Base-by-base conservation (phyloP, 2,113 vertebrate genomes). In the Poecilia latipinna region DNA sequence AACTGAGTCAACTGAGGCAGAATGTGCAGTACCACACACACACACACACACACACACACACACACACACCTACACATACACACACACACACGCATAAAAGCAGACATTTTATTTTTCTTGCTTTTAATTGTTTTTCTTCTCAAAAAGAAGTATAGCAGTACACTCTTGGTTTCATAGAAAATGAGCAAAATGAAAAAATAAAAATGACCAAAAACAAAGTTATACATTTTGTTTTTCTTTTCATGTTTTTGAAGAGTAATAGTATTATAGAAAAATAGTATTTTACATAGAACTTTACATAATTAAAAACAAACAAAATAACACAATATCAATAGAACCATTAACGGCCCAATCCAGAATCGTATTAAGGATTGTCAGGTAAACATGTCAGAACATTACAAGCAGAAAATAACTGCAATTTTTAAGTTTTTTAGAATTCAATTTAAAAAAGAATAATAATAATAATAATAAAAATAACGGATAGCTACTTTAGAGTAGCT, bases 191-290 rank as follows among this genome's bases (percentile, higher is more conserved):
- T 54, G 61, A 74, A 37, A 29, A 79, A 26, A 77, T 65, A 67
- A 64, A 48, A 82, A 75, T 31, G 76, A 86, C 86, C 65, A 86
- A 67, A 67, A 61, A 77, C 72, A 84, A 84, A 88, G 65, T 82
- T 69, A 82, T 82, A 89, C 78, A 71, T 78, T 88, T 89, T 77
- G 72, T 75, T 88, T 82, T 95, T 91, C 91, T 94, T 93, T 93
- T 92, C 70, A 60, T 51, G 61, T 83, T 81, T 67, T 22, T 74
- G 86, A 86, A 90, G 86, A 90, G 83, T 94, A 95, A 92, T 83
- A 78, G 79, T 64, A 26, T 91, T 79, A 94, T 99, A 98, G 86
- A 98, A 99, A 99, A 99, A 99, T 98, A 98, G 94, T 96, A 96
- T 97, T 76, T 91, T 86, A 97, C 96, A 97, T 94, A 95, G 94